These are phyloP conservation scores for Latrodectus geometricus DNA, from an alignment of 1,140 invertebrate genomes.

Conservation along the genomic window DNA sequence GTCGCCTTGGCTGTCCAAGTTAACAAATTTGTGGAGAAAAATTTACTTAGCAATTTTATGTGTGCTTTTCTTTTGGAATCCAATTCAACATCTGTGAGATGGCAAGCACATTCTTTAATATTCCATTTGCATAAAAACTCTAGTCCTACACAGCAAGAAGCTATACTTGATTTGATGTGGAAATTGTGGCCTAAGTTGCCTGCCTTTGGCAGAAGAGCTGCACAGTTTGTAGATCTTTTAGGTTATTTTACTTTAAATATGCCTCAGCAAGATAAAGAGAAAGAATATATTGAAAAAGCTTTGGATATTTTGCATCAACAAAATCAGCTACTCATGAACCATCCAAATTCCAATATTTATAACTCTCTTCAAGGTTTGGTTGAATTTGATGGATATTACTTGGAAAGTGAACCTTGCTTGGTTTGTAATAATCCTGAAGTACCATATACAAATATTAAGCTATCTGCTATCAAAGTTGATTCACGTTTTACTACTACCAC, in stretches of 20 bases:
- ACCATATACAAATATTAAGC: slow-evolving; percentile 89
- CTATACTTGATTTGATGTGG: slow-evolving; percentile 87
- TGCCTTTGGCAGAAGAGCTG: slow-evolving; percentile 90
- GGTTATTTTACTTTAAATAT: slow-evolving; percentile 92
- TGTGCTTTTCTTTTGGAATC: slow-evolving; percentile 92
- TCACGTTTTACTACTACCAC: slow-evolving; percentile 98
- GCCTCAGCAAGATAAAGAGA: slow-evolving; percentile 67
- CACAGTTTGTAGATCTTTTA: slow-evolving; percentile 95
- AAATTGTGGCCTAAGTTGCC: slow-evolving; percentile 90
- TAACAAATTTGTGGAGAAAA: slow-evolving; percentile 77
- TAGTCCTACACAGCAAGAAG: slow-evolving; percentile 78
- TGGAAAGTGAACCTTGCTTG: slow-evolving; percentile 96
- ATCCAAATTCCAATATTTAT: slow-evolving; percentile 95
- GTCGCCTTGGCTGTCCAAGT: slow-evolving; percentile 79
- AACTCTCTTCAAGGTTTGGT: slow-evolving; percentile 90
- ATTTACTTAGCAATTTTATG: slow-evolving; percentile 82
- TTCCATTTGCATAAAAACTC: slow-evolving; percentile 88
- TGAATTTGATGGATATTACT: slow-evolving; percentile 94
- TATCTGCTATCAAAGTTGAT: slow-evolving; percentile 94
- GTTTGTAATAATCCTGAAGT: slow-evolving; percentile 98
- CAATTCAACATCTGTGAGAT: slow-evolving; percentile 90
- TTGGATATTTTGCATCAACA: slow-evolving; percentile 86
- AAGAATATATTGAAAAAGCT: slow-evolving; percentile 84
- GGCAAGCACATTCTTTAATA: slow-evolving; percentile 92
- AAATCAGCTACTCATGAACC: slow-evolving; percentile 87